These are phyloP conservation scores for Arenaria interpres DNA, from an alignment of 2,113 vertebrate genomes.

Conservation along the genomic window DNA sequence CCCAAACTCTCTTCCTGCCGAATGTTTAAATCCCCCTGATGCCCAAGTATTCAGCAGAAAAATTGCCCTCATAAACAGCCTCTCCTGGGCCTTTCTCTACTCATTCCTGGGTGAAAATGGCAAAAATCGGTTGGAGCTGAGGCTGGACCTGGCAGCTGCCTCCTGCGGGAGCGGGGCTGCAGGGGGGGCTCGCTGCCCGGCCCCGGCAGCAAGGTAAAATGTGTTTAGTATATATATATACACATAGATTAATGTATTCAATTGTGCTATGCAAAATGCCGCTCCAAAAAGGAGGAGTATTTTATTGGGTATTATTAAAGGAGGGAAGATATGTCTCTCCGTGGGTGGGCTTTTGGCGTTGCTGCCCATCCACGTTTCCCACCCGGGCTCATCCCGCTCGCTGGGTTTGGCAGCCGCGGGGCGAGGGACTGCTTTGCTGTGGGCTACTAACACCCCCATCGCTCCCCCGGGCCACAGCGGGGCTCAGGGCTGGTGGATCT, in stretches of 20 bases:
- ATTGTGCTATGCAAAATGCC: neutral
- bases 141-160: neutral
- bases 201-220: no score
- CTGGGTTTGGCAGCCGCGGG: neutral
- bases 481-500: neutral
- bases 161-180: accelerated
- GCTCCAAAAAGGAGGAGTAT: neutral
- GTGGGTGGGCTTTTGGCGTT: accelerated
- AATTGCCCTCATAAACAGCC: neutral
- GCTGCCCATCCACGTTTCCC: neutral
- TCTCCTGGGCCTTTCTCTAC: neutral
- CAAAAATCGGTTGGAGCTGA: neutral
- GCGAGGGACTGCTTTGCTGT: accelerated
- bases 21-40: neutral
- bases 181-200: accelerated
- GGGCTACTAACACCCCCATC: neutral
- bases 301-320: neutral
- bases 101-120: neutral
- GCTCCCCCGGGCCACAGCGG: accelerated
- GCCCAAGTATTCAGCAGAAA: neutral
- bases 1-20: neutral
- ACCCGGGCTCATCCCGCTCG: accelerated
- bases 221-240: accelerated
- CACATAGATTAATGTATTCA: accelerated
- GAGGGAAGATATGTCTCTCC: accelerated